Percentiles rank a stretch among this genome's conserved stretches.
Evolutionary conservation across 1,140 invertebrate genomes (phyloP).

Genomic region (Drosophila fuyamai): DNA sequence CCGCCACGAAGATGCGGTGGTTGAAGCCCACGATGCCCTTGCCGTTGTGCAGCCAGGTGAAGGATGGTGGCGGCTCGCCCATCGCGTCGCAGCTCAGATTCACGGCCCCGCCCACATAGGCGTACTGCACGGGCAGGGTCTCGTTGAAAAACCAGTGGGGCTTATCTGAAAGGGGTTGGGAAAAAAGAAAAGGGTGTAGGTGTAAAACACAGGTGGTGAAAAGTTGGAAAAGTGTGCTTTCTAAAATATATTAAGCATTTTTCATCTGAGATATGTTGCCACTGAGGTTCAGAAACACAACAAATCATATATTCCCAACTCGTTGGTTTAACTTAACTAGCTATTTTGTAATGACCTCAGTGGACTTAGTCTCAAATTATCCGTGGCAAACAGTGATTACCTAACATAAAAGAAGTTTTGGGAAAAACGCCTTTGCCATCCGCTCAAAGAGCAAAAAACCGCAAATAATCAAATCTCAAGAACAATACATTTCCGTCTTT

Average conservation of each 20-base stretch:
- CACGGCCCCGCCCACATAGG: constrained; percentile 85
- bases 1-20: constrained; percentile 83
- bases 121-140: constrained; percentile 79
- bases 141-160: constrained; percentile 79
- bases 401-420: no score
- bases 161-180: constrained; percentile 55
- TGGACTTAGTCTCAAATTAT: no score
- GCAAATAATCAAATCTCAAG: constrained; percentile 21
- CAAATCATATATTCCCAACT: no score
- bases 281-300: no score
- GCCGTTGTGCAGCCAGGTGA: constrained; percentile 86
- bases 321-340: no score
- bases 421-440: not conserved
- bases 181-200: not conserved
- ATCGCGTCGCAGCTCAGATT: constrained; percentile 87
- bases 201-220: not conserved
- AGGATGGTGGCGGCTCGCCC: constrained; percentile 86
- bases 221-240: not conserved
- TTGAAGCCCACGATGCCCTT: constrained; percentile 77
- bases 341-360: no score
- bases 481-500: constrained; percentile 18
- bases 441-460: constrained; percentile 3
- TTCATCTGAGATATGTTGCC: no score
- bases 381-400: no score
- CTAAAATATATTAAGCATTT: not conserved